A percentile compares a stretch with the other conserved stretches of the same genome.
phyloP scores from a whole-genome alignment of 2,888 invertebrate species.

The Pimpla rufipes region DNA sequence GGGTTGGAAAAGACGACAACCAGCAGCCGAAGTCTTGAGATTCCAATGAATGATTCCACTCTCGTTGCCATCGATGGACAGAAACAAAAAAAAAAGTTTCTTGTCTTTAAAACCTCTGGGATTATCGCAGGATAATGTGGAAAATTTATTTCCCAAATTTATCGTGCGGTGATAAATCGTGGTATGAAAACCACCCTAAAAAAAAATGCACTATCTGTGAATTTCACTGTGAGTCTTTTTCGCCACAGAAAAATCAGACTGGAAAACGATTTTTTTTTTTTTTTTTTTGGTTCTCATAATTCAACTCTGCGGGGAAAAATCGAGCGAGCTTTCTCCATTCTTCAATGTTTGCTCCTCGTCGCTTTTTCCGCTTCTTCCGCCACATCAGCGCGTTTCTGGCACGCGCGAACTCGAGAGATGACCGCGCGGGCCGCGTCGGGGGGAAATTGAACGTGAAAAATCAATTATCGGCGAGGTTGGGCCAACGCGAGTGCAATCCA shows the following conservation, averaged over 20 bases:
- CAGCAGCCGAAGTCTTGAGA: background rate
- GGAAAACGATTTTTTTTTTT: no score
- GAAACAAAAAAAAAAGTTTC: background rate
- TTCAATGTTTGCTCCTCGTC: background rate
- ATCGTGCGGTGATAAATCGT: no score
- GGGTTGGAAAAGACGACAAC: background rate
- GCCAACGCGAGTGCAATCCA: background rate
- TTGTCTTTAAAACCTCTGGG: background rate
- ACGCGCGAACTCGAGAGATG: background rate
- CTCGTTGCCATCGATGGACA: background rate
- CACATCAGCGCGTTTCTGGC: background rate
- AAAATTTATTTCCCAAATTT: no score
- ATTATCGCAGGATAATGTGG: no score
- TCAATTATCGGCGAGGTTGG: background rate
- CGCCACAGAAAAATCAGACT: no score
- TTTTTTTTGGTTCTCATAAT: no score
- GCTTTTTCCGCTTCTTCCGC: background rate
- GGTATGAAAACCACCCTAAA: no score
- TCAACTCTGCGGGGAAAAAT: no score
- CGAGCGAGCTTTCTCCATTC: background rate
- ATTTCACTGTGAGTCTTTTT: no score
- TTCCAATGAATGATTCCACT: background rate
- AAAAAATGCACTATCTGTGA: no score
- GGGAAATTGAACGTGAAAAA: constrained; percentile 25
- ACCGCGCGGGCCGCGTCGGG: background rate